Conservation (phyloP, 2,888 invertebrate species). For the Sphaeridia pumilis region DNA sequence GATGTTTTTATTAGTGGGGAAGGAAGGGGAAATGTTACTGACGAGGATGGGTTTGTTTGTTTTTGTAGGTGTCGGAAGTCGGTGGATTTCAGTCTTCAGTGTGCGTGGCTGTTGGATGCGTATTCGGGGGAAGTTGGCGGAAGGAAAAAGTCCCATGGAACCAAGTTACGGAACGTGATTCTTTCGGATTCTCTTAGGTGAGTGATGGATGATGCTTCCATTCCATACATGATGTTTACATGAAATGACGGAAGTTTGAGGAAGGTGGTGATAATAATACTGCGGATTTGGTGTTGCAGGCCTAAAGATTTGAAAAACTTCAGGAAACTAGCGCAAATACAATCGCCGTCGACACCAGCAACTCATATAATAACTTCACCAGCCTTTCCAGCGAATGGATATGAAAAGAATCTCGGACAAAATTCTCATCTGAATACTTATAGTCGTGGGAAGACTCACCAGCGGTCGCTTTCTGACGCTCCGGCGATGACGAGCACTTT, state of each 20-base stretch:
- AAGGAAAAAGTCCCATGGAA: slow-evolving; percentile 60
- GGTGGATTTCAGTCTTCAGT: slow-evolving; percentile 88
- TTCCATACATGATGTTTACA: too few species aligned
- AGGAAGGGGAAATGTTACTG: background rate
- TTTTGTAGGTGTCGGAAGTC: slow-evolving; percentile 68
- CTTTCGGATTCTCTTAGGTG: slow-evolving; percentile 54
- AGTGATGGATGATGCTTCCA: background rate
- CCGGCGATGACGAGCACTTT: slow-evolving; percentile 53
- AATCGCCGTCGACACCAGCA: slow-evolving; percentile 27
- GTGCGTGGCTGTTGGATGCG: slow-evolving; percentile 93
- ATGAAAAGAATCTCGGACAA: slow-evolving; percentile 6
- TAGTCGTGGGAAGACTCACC: slow-evolving; percentile 54
- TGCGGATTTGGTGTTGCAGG: slow-evolving; percentile 14
- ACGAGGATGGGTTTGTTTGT: background rate
- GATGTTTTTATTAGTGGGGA: background rate
- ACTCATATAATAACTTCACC: slow-evolving; percentile 31
- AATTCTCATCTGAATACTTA: slow-evolving; percentile 6
- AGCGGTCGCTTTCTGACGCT: slow-evolving; percentile 61
- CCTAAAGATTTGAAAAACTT: slow-evolving; percentile 33
- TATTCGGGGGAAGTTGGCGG: slow-evolving; percentile 65
- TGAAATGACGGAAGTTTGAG: too few species aligned
- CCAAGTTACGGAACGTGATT: slow-evolving; percentile 61
- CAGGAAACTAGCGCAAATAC: slow-evolving; percentile 28
- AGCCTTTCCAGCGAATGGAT: slow-evolving; percentile 34
- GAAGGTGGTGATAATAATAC: too few species aligned